Evolutionary conservation across 2,797 vertebrate species (phyloP).

Genomic region (Hirundo rustica): DNA sequence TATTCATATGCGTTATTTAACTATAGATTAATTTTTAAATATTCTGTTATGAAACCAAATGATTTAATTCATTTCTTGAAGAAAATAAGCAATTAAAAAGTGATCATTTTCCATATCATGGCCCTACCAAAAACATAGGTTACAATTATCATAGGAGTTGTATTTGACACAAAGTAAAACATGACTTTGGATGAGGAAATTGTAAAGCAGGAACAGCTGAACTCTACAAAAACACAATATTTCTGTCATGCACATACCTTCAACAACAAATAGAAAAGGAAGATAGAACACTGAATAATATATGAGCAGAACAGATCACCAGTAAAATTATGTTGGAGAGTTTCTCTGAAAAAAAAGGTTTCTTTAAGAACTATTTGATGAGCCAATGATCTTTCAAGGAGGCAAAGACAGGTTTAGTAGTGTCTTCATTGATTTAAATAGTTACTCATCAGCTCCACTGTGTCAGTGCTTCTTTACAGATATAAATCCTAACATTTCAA

Average conservation of each 20-base stretch:
- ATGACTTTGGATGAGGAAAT: background rate
- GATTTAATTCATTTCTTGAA: background rate
- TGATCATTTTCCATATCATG: background rate
- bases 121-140: background rate
- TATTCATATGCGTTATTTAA: constrained; percentile 4
- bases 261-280: background rate
- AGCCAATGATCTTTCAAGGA: background rate
- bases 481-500: background rate
- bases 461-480: background rate
- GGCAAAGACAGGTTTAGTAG: background rate
- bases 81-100: background rate
- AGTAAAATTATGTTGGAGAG: background rate
- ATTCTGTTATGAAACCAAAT: background rate
- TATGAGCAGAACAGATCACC: background rate
- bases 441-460: background rate
- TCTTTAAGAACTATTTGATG: background rate
- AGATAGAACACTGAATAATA: background rate
- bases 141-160: background rate
- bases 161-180: background rate
- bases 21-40: background rate
- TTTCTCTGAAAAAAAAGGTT: background rate
- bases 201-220: background rate
- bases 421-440: background rate
- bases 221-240: background rate
- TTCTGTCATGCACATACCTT: background rate